Base-by-base conservation (phyloP, 2,888 invertebrate species). In the Erannis defoliaria region DNA sequence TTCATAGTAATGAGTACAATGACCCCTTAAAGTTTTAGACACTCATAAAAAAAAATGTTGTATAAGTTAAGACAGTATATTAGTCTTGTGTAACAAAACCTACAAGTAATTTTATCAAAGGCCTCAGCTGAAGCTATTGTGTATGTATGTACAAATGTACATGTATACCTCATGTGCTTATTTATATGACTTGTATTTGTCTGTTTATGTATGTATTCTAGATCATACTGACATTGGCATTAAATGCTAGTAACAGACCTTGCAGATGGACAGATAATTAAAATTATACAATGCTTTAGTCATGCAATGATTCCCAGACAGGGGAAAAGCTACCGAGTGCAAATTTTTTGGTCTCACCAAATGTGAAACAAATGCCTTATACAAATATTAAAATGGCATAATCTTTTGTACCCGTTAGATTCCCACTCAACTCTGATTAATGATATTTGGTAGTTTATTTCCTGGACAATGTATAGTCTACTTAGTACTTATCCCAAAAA, bases 191-290 rank as follows among this genome's bases (percentile, higher is more conserved):
- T 37, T 3, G 21, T 23, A 50, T 50, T 35, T 50, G 38, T 50
- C 26, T 26, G 10, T 38, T 21, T 26, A 14, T 19, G n/a, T 59
- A 31, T 33, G 33, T 55, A 49, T 45, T 54, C 55, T 43, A 31
- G 49, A 16, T 45, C 26, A 21, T 21, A 21, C 42, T 46, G 56
- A 33, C 53, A 57, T 64, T 50, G 53, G 23, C 53, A 56, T 43
- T 43, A 48, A 48, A 29, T 26, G 26, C 31, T 45, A 31, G 18
- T 33, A 23, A 12, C 19, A 31, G 5, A 31, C 35, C 21, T 45
- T 18, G 37, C 37, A n/a, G 31, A 40, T 50, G 23, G 33, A 43
- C 45, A 16, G 18, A 23, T 54, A 49, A 38, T 48, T 45, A 35
- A 12, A 5, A 31, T 46, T 46, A 46, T 46, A 46, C 31, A 46